Percentiles rank a stretch among this genome's conserved stretches.
phyloP scores from a whole-genome alignment of 2,797 vertebrate species.

The Sarcoramphus papa region DNA sequence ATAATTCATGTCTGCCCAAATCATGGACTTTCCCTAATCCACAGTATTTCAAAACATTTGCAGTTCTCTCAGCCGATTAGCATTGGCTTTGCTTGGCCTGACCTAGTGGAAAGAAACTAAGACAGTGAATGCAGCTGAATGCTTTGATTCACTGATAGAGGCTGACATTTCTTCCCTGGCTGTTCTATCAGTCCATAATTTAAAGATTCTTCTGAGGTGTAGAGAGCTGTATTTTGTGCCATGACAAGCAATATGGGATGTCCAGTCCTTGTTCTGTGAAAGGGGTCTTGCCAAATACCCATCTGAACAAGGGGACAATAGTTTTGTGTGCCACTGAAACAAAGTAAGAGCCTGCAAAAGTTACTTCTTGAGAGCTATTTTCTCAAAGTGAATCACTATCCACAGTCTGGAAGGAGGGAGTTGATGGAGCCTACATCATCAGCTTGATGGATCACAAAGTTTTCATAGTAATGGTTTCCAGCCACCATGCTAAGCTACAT shows the following conservation, averaged over 20 bases:
- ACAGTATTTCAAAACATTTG: slow-evolving; percentile 70
- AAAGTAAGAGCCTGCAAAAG: background rate
- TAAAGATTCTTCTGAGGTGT: background rate
- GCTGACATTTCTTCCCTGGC: background rate
- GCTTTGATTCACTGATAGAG: slow-evolving; percentile 57
- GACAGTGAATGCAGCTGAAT: slow-evolving; percentile 52
- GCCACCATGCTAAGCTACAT: background rate
- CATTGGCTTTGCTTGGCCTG: slow-evolving; percentile 64
- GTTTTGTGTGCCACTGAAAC: background rate
- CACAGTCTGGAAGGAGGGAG: background rate
- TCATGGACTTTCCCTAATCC: slow-evolving; percentile 59
- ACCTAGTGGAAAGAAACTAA: slow-evolving; percentile 35
- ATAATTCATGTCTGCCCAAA: slow-evolving; percentile 73
- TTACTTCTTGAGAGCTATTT: background rate
- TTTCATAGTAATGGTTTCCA: background rate
- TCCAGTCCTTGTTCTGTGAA: background rate
- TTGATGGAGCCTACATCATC: background rate
- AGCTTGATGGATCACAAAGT: background rate
- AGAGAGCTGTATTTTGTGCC: background rate
- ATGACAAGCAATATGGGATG: background rate
- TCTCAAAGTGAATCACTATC: background rate
- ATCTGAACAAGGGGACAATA: background rate
- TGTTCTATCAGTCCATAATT: background rate
- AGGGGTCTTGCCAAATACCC: background rate
- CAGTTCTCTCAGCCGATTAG: slow-evolving; percentile 49